Evolutionary conservation across 2,888 invertebrate genomes (phyloP), one percentile per base, ranked within the genome.

Genomic region (Hololepta plana): DNA sequence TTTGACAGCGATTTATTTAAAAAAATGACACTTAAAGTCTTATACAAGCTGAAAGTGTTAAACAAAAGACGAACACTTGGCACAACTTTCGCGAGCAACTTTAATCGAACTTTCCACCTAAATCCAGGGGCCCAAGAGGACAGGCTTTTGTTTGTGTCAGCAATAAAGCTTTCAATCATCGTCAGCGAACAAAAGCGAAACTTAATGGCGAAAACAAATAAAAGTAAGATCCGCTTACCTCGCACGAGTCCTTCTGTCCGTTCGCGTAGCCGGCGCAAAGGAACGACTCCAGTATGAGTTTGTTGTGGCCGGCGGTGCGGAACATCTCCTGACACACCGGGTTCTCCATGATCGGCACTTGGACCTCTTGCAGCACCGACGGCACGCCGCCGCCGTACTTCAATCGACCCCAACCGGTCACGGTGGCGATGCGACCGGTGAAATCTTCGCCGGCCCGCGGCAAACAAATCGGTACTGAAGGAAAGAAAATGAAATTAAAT

Each of bases 271-370:
- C 90, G 0, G 90, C 90, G 43, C 90, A 90, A 13, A 90, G 62
- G 57, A 90, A 90, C 16, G 87, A 85, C 34, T 68, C 72, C 15
- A 84, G 61, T 33, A 90, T 90, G 43, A 73, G 70, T 56, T 90
- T 90, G 1, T 74, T 65, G 47, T 90, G 88, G 0, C 85, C 85
- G 2, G 82, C 87, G 0, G 82, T 81, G 40, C 76, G 70, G 64
- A 90, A 90, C 88, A 90, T 88, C 49, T 85, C 81, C 49, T 90
- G 88, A 48, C 90, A 90, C 7, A 85, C 81, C 36, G 69, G 68
- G 52, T 90, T 90, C 47, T 85, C 82, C 57, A 90, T 82, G 33
- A 90, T 74, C 16, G 90, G 90, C 12, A 90, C 87, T 62, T 79
- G 75, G 2, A 90, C 90, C 60, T 87, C 85, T 52, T 90, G 87